phyloP scores from a whole-genome alignment of 2,797 vertebrate species.

The Anas capensis region DNA sequence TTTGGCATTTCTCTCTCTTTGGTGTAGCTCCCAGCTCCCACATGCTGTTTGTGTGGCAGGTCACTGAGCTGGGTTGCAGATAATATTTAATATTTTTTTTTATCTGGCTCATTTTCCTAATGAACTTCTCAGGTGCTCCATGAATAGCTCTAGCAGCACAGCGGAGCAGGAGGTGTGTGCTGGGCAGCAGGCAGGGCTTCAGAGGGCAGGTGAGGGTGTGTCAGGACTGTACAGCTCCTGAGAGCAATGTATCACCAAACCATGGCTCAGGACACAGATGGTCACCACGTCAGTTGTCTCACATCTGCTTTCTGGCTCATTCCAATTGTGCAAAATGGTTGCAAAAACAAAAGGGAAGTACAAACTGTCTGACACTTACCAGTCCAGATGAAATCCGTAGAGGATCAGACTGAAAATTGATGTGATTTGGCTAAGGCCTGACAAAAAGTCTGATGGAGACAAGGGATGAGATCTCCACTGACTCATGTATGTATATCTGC shows the following conservation, averaged over 20 bases:
- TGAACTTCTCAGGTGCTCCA: background rate
- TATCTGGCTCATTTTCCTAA: background rate
- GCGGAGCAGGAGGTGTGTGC: rapidly evolving
- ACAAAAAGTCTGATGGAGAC: background rate
- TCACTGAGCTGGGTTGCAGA: rapidly evolving
- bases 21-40: background rate
- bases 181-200: rapidly evolving
- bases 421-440: background rate
- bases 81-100: background rate
- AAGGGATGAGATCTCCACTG: background rate
- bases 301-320: background rate
- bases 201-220: background rate
- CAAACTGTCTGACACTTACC: background rate
- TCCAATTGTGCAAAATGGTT: background rate
- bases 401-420: background rate
- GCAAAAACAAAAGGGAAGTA: background rate
- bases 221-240: background rate
- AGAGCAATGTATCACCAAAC: background rate
- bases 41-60: rapidly evolving
- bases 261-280: background rate
- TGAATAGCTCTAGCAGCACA: no score
- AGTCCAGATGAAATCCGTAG: background rate
- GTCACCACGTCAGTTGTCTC: rapidly evolving
- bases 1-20: background rate
- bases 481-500: background rate